Evolutionary conservation across 2,797 vertebrate genomes (phyloP), one percentile per base, ranked within the genome.

Genomic region (Salmo trutta): DNA sequence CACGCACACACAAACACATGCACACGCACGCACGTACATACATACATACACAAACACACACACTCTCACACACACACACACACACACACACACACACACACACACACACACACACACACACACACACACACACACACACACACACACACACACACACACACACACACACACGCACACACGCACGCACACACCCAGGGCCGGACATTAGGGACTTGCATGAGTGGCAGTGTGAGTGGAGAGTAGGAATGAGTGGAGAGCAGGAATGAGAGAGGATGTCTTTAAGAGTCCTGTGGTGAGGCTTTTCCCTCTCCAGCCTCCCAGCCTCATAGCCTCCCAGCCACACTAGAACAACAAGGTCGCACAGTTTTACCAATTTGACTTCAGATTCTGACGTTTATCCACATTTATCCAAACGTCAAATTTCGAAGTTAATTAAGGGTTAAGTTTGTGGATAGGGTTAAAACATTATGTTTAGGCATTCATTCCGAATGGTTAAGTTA

Each of bases 71-170:
- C 36, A 41, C 7, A 6, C 36, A 41, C 36, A 0, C 36, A 47
- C 36, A 84, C 81, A 76, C 75, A 88, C 53, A 62, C 31, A 88
- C 53, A 62, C 31, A 41, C 36, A 0, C 36, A 47, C 36, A 84
- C 81, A 76, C 69, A 70, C 71, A 24, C 66, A 76, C 33, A 19
- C 77, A 69, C 66, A 52, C 41, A 19, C 64, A 29, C 31, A 8
- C 36, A 8, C 41, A 0, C 41, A 41, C 41, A 2, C 8, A 41
- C 8, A 2, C 7, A 47, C 36, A 84, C 80, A 76, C 75, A 88
- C 1, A 36, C 24, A 24, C 24, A 24, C 33, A 47, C 2, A 41
- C 41, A 41, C 8, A 36, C 1, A 36, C 36, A 36, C 36, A 36
- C 36, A 41, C 41, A 10, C 41, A 0, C 6, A 10, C 41, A 41